Percentiles rank a stretch among this genome's conserved stretches.
Conservation (phyloP, 2,113 vertebrate genomes). For the Zosterops japonicus region DNA sequence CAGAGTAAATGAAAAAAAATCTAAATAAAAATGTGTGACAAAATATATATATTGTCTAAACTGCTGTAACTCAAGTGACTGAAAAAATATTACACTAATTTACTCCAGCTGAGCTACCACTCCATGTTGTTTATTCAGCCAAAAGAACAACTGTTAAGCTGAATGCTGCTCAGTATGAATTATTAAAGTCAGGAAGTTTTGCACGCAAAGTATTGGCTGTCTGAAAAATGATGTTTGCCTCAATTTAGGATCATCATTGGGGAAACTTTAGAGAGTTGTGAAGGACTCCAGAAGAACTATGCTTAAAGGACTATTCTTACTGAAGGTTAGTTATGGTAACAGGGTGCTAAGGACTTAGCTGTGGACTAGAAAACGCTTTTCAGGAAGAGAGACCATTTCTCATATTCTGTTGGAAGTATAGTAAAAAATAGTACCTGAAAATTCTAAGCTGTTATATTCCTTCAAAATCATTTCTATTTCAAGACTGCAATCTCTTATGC, state of each 20-base stretch:
- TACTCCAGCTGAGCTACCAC: background rate
- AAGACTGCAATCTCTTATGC: background rate
- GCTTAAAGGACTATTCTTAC: background rate
- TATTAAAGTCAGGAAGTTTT: conserved; percentile 14
- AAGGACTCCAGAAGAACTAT: background rate
- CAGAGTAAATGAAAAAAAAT: background rate
- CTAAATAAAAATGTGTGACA: background rate
- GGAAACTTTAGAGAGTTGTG: background rate
- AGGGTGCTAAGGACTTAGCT: background rate
- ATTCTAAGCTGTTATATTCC: background rate
- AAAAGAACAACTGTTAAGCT: background rate
- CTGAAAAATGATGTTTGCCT: background rate
- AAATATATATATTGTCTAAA: background rate
- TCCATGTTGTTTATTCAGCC: background rate
- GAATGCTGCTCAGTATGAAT: background rate
- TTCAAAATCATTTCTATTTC: background rate
- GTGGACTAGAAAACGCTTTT: background rate
- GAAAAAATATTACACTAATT: background rate
- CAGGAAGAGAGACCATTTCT: background rate
- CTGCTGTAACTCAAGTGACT: background rate
- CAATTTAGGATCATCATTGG: background rate
- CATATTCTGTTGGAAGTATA: background rate
- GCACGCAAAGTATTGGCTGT: background rate
- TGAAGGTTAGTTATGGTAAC: background rate
- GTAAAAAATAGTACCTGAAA: conserved; percentile 3